Base-by-base conservation (phyloP, 2,888 invertebrate species). In the Drosophila lutescens region DNA sequence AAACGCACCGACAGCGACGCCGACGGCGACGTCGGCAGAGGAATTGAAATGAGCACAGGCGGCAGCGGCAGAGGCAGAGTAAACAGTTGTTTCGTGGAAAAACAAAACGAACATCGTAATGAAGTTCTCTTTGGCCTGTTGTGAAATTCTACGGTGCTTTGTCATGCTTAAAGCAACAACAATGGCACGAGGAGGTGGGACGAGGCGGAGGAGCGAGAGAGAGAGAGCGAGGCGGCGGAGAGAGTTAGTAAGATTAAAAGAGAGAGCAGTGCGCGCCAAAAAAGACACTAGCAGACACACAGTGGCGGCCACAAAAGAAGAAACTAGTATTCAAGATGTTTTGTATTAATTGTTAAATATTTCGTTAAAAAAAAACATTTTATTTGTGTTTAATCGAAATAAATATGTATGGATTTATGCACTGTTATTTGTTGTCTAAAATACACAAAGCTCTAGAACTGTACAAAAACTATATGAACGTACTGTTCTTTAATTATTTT, bases 111-210 rank as follows among this genome's bases (percentile, higher is more conserved):
- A 86, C 84, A 80, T 86, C 82, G 89, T 88, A 57, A 89, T 88
- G 89, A 88, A 77, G 79, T 86, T 86, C 78, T 63, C 73, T 72
- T 67, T 72, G 72, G 68, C 70, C 81, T 86, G 89, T 89, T 89
- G 89, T 90, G 88, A 89, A 90, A 90, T 89, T 89, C 80, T 90
- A 85, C 82, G 83, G 80, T 81, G 78, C 80, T 77, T 84, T 82
- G 80, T 86, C 79, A 87, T 83, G 82, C 82, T 83, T 83, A 85
- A 88, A 88, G 62, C 74, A 69, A 60, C 71, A 71, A 71, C 71
- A 63, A 56, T 32, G 13, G 30, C 5, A 20, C 41, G 23, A 9
- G n/a, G 34, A n/a, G 13, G 40, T 34, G 26, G 47, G 44, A 26
- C 5, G 9, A 12, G 54, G 68, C 5, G 40, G 36, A 47, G 54